Conservation (phyloP, 2,888 invertebrate species). For the Hipparchia semele region DNA sequence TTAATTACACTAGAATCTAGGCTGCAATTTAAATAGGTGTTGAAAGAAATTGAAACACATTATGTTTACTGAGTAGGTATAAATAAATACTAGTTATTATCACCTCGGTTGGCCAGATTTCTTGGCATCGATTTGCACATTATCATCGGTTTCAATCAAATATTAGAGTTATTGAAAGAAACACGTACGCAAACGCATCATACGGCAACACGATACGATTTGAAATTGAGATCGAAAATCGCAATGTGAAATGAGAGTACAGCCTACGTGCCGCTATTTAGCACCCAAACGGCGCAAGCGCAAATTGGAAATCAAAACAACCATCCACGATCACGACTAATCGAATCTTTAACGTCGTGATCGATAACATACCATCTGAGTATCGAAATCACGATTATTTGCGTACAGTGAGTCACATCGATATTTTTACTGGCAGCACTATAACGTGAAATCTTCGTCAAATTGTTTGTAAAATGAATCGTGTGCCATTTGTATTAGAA, state of each 20-base stretch:
- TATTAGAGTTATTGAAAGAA: conserved; percentile 39
- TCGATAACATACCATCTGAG: conserved; percentile 78
- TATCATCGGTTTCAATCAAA: conserved; percentile 34
- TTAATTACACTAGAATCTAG: neutral
- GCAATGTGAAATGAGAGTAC: conserved; percentile 61
- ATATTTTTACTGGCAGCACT: conserved; percentile 23
- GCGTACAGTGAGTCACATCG: conserved; percentile 50
- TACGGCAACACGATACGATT: conserved; percentile 36
- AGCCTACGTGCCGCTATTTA: conserved; percentile 81
- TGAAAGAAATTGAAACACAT: neutral
- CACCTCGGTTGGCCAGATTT: conserved; percentile 22
- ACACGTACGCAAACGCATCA: conserved; percentile 36
- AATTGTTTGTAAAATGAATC: conserved; percentile 50
- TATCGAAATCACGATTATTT: conserved; percentile 80
- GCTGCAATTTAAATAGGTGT: neutral
- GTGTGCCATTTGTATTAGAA: conserved; percentile 48
- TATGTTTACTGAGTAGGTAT: neutral
- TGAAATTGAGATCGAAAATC: conserved; percentile 71
- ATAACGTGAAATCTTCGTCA: conserved; percentile 28
- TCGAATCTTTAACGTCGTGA: conserved; percentile 78
- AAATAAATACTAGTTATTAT: neutral
- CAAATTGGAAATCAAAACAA: conserved; percentile 83
- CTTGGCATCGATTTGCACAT: conserved; percentile 13
- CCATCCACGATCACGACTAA: conserved; percentile 78
- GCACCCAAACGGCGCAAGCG: conserved; percentile 77